phyloP scores from a whole-genome alignment of 2,113 vertebrate genomes.

The Tetraodon nigroviridis region DNA sequence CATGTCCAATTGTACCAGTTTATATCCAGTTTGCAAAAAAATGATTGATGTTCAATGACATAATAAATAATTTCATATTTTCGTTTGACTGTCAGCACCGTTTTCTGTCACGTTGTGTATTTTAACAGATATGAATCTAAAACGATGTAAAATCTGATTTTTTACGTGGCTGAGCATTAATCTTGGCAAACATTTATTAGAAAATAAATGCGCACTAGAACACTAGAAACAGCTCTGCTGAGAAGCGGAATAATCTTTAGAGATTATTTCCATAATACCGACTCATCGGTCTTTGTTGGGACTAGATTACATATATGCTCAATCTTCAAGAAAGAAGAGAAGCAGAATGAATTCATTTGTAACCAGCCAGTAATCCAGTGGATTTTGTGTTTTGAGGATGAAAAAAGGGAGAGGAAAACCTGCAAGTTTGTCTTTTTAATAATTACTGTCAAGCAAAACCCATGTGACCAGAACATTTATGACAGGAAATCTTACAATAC shows the following conservation, averaged over 20 bases:
- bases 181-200: too few relatives aligned
- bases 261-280: conserved; percentile 17
- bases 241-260: conserved; percentile 3
- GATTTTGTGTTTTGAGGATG: conserved; percentile 23
- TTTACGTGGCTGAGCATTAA: too few relatives aligned
- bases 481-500: conserved; percentile 76
- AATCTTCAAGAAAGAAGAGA: conserved; percentile 16
- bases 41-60: conserved; percentile 53
- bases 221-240: neutral
- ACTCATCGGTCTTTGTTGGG: conserved; percentile 11
- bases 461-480: conserved; percentile 74
- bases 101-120: neutral
- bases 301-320: conserved; percentile 27
- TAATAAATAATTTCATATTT: conserved; percentile 68
- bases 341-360: conserved; percentile 12
- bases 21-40: conserved; percentile 74
- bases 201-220: too few relatives aligned
- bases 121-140: too few relatives aligned
- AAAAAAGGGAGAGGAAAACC: too few relatives aligned
- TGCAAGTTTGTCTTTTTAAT: conserved; percentile 67
- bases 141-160: too few relatives aligned
- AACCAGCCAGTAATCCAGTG: conserved; percentile 31
- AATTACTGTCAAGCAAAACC: conserved; percentile 72
- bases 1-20: conserved; percentile 65
- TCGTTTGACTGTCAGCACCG: conserved; percentile 14